These are phyloP conservation scores for Hydrotaea diabolus DNA, from an alignment of 2,888 invertebrate species.

Conservation along the genomic window DNA sequence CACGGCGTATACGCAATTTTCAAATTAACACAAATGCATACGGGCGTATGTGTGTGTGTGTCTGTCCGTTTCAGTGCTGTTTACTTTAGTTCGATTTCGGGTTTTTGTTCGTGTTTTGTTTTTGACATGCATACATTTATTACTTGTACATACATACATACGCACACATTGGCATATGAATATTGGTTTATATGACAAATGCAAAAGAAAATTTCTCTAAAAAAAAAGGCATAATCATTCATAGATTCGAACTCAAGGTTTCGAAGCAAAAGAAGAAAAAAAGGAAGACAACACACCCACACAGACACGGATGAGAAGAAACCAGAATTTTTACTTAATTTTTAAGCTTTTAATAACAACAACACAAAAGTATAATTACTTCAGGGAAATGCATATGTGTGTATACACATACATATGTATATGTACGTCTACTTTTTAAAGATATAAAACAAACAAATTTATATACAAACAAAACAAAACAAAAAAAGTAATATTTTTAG, in stretches of 20 bases:
- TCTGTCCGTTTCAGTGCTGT: conserved; percentile 10
- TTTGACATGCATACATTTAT: conserved; percentile 31
- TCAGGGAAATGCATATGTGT: conserved; percentile 65
- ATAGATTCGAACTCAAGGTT: conserved; percentile 61
- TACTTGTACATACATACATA: conserved; percentile 54
- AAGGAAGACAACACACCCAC: conserved; percentile 41
- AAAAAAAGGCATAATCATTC: conserved; percentile 71
- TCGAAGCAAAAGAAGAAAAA: conserved; percentile 53
- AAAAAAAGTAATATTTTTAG: conserved; percentile 58
- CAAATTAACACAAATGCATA: conserved; percentile 3
- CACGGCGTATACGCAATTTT: conserved; percentile 72
- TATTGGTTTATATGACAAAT: conserved; percentile 15
- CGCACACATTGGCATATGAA: too few relatives aligned
- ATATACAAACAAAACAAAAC: conserved; percentile 66
- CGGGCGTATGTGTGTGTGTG: not conserved
- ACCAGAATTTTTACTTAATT: conserved; percentile 61
- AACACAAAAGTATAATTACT: conserved; percentile 61
- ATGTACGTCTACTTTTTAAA: conserved; percentile 48
- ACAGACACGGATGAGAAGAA: conserved; percentile 50
- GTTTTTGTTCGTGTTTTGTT: conserved; percentile 61
- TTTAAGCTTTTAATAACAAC: conserved; percentile 48
- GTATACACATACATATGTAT: conserved; percentile 59
- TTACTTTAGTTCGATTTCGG: conserved; percentile 24
- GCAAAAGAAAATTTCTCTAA: conserved; percentile 76
- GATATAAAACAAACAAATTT: conserved; percentile 68